Base-by-base conservation (phyloP, 2,113 vertebrate genomes). In the Leptobrachium leishanense region DNA sequence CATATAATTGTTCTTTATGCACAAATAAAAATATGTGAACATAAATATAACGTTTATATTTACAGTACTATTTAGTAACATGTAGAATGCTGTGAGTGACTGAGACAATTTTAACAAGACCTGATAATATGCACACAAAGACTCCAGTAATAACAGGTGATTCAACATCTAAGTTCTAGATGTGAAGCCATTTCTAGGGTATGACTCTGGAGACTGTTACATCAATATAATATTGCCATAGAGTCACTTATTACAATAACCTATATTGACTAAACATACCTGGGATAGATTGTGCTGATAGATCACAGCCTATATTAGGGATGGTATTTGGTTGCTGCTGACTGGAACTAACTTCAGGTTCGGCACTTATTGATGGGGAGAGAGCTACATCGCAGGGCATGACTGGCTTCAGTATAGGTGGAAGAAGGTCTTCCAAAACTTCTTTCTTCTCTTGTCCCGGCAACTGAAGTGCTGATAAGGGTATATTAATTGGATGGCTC, bases 281-380 rank as follows among this genome's bases (percentile, higher is more conserved):
- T 93, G 94, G 89, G 85, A 92, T 83, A 4, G 89, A 86, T 81
- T 93, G 93, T 0, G 63, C 88, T 0, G 79, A 82, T 7, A 85
- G 87, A 67, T 96, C 94, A 0, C 90, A 86, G 43, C 84, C 84
- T 77, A 88, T 64, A 15, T 84, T 54, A 1, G 90, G 87, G 39
- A 50, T 73, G 0, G 82, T 31, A 0, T 80, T 86, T 55, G 90
- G 84, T 82, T 88, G 92, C 77, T 90, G 92, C 84, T 94, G 92
- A 81, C 93, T 94, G 81, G 93, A 94, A 86, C 92, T 94, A 85
- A 95, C 92, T 88, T 95, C 94, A 0, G 93, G 94, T 78, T 95
- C 93, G 0, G 92, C 8, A 13, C 90, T 92, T 75, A 92, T 84
- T 0, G 84, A 87, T 2, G 93, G 92, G 0, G 93, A 94, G 43